Evolutionary conservation across 2,113 vertebrate species (phyloP), one percentile per base, ranked within the genome.

Genomic region (Cheirogaleus medius): DNA sequence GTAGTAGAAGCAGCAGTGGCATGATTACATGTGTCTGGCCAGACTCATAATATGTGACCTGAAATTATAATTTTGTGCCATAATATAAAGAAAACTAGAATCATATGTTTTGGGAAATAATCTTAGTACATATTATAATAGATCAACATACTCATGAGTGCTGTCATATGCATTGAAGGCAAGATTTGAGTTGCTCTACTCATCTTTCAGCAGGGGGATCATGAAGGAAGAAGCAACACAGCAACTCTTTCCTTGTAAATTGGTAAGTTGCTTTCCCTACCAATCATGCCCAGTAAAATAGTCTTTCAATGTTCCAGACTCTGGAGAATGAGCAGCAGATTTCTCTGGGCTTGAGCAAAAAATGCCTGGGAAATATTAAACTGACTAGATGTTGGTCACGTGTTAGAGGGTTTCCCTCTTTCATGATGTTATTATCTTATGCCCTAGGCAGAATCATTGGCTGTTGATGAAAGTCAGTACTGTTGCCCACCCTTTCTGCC

Each of bases 61-160:
- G 29, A 91, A 90, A 68, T 90, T 94, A 39, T 58, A 94, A 95
- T 56, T 80, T 52, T 73, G 25, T 90, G 34, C 29, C 39, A 58
- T 60, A 56, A 37, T 80, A 66, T 52, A 92, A 90, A 90, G 71
- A 78, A 89, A 90, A 66, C 56, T 34, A 29, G 73, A 73, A 87
- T 87, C 13, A n/a, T n/a, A 32, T 73, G 47, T 66, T 89, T 95
- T 42, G 58, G 89, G 78, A 95, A 93, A 87, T 90, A 44, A 23
- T 76, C 96, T 83, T 68, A 37, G 49, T 42, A 42, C 25, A 56
- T 73, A 58, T 66, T 91, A 56, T 56, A 21, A 56, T 56, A 88
- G 95, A 60, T 83, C 29, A 80, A 27, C 5, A 49, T 49, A 25
- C 29, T 74, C 3, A 14, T 58, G 74, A 37, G 47, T 10, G 7